A percentile compares a stretch with the other conserved stretches of the same genome.
Conservation (phyloP, 2,113 vertebrate species). For the Thryonomys swinderianus region DNA sequence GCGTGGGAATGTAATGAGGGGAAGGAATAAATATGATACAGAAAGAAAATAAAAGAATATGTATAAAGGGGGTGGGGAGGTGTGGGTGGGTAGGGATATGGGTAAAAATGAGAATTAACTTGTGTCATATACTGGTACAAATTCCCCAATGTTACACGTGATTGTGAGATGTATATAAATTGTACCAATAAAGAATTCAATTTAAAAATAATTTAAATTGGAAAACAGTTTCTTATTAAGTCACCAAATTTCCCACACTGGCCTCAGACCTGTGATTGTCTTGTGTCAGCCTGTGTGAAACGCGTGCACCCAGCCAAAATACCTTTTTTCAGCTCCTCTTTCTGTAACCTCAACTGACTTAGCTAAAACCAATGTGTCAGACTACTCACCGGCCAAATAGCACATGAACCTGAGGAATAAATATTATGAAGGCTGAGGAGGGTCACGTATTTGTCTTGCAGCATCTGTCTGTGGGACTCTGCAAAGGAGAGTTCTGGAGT, state of each 20-base stretch:
- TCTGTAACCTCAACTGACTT: not conserved
- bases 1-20: no score
- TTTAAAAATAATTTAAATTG: no score
- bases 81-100: no score
- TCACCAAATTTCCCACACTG: not conserved
- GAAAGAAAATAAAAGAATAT: no score
- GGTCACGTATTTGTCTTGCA: not conserved
- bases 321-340: not conserved
- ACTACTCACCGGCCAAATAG: not conserved
- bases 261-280: not conserved
- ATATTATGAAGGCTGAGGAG: accelerated
- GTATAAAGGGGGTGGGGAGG: no score
- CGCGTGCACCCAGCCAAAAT: not conserved
- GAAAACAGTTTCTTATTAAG: not conserved
- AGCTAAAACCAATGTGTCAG: not conserved
- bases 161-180: no score
- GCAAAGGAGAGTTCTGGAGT: not conserved
- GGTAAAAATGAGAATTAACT: no score
- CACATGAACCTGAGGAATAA: not conserved
- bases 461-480: not conserved
- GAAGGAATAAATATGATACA: no score
- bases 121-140: no score
- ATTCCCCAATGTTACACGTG: no score
- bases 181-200: no score
- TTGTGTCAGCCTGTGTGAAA: not conserved